These are phyloP conservation scores for Alloscopus bannaensis DNA, from an alignment of 2,888 invertebrate species.

Conservation along the genomic window DNA sequence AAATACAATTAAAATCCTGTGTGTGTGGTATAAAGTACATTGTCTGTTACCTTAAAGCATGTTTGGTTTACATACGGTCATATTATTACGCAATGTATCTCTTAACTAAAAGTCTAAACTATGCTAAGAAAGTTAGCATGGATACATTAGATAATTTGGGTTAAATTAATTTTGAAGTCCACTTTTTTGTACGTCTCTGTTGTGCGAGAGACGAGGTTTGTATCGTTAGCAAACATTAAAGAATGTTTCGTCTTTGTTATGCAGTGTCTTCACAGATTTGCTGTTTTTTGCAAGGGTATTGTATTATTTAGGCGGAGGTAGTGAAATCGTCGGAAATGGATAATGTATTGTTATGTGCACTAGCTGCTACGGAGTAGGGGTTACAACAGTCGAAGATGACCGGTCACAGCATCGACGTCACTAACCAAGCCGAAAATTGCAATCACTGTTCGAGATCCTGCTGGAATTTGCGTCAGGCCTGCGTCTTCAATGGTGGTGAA, in stretches of 20 bases:
- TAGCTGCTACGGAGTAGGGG: constrained; percentile 11
- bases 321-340: no score
- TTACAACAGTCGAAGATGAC: constrained; percentile 74
- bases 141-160: no score
- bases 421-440: constrained; percentile 77
- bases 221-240: constrained; percentile 7
- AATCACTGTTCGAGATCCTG: constrained; percentile 77
- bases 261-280: constrained; percentile 20
- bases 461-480: constrained; percentile 76
- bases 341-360: constrained; percentile 24
- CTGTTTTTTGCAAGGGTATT: neutral
- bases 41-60: no score
- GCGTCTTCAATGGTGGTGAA: constrained; percentile 73
- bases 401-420: constrained; percentile 76
- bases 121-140: no score
- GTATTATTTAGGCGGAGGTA: neutral
- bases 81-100: no score
- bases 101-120: no score
- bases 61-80: no score
- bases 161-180: no score
- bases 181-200: constrained; percentile 4
- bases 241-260: constrained; percentile 19
- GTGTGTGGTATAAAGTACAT: no score
- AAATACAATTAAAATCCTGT: no score
- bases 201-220: constrained; percentile 20